phyloP scores from a whole-genome alignment of 1,140 invertebrate genomes.

The Heliconius hewitsoni region DNA sequence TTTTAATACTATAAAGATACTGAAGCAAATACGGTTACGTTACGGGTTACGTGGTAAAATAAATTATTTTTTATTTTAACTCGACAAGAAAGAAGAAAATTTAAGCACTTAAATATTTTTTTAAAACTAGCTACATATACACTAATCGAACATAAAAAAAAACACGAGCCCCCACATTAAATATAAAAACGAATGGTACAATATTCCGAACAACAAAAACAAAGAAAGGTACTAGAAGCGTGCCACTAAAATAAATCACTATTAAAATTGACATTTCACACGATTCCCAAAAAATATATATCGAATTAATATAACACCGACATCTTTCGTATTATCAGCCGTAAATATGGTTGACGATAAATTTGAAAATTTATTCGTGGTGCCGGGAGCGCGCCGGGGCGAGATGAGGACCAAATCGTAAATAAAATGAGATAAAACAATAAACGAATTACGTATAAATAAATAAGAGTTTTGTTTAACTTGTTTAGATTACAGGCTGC shows the following conservation, averaged over 20 bases:
- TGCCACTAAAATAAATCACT: constrained; percentile 63
- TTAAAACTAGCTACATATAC: too few species aligned
- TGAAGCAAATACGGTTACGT: too few species aligned
- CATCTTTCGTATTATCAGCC: constrained; percentile 65
- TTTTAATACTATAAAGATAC: too few species aligned
- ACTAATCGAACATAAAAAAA: too few species aligned
- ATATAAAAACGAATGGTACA: too few species aligned
- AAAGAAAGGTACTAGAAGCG: constrained; percentile 8
- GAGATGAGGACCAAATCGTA: constrained; percentile 59
- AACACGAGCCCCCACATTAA: too few species aligned
- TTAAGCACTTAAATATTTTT: too few species aligned
- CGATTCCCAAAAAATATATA: constrained; percentile 54
- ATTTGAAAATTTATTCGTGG: constrained; percentile 71
- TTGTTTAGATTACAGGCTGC: constrained; percentile 64
- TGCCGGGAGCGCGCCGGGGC: constrained; percentile 56
- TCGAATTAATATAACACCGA: constrained; percentile 70
- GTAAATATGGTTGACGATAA: constrained; percentile 70
- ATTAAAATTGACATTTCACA: constrained; percentile 75
- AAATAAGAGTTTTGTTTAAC: constrained; percentile 74
- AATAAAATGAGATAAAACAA: constrained; percentile 79
- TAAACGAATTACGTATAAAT: constrained; percentile 78
- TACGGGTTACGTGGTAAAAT: too few species aligned
- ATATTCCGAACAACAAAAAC: not conserved
- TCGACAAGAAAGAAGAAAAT: too few species aligned
- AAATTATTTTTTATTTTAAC: too few species aligned